These are phyloP conservation scores for Dolichomitus sp. DNA, from an alignment of 2,888 invertebrate genomes.

Conservation along the genomic window DNA sequence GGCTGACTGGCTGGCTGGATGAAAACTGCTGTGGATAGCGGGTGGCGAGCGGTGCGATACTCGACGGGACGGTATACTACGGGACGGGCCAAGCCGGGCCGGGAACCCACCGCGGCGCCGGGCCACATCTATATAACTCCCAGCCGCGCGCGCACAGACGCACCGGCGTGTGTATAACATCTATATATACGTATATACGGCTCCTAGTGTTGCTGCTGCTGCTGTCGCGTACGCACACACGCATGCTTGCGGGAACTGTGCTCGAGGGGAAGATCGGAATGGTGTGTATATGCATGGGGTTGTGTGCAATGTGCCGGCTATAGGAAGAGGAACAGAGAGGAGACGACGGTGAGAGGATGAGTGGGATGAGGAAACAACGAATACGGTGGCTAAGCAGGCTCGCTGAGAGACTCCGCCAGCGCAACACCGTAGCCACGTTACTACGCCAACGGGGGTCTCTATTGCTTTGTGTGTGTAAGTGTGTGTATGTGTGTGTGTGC, in stretches of 20 bases:
- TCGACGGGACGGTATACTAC: constrained; percentile 74
- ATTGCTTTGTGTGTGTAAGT: constrained; percentile 14
- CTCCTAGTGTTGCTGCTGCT: constrained; percentile 31
- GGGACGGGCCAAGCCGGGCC: constrained; percentile 75
- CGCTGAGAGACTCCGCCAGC: constrained; percentile 52
- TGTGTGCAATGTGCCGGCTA: constrained; percentile 57
- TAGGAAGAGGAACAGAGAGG: constrained; percentile 2
- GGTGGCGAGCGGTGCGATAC: constrained; percentile 78
- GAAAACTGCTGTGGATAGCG: constrained; percentile 74
- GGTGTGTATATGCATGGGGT: background rate
- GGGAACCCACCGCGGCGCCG: constrained; percentile 67
- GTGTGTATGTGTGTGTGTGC: constrained; percentile 7
- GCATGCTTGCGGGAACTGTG: constrained; percentile 35
- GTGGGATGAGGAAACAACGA: constrained; percentile 51
- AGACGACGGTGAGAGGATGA: background rate
- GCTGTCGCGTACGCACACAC: constrained; percentile 60
- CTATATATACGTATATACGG: background rate
- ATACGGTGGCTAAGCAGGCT: constrained; percentile 62
- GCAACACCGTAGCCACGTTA: constrained; percentile 42
- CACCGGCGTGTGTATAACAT: constrained; percentile 36
- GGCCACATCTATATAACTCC: constrained; percentile 65
- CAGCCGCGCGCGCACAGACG: constrained; percentile 67
- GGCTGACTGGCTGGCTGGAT: constrained; percentile 68
- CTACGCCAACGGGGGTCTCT: constrained; percentile 55
- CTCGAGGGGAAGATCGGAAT: constrained; percentile 20